phyloP scores from a whole-genome alignment of 2,113 vertebrate species.

The Erpornis zantholeuca region DNA sequence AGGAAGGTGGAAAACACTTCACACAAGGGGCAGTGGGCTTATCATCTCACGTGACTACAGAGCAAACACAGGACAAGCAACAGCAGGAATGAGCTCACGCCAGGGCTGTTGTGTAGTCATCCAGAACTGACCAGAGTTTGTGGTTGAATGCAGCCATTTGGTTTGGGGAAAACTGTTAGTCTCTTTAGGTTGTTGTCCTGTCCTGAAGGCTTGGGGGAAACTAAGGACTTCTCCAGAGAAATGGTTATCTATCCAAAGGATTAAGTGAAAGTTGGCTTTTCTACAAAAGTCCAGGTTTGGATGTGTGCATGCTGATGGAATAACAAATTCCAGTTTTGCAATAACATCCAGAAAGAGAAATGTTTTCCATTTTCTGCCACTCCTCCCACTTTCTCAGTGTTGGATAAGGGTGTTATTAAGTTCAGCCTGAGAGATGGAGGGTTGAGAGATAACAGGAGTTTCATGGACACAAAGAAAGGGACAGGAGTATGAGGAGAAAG shows the following conservation, averaged over 20 bases:
- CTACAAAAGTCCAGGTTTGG: background rate
- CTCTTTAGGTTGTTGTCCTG: background rate
- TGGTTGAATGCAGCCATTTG: background rate
- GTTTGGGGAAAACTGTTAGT: background rate
- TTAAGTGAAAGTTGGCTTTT: background rate
- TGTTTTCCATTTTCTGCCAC: conserved; percentile 7
- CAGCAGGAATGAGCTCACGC: background rate
- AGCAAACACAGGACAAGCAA: background rate
- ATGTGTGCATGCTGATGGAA: background rate
- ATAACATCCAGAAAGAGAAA: conserved; percentile 16
- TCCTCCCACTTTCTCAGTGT: background rate
- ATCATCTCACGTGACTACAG: fast-evolving
- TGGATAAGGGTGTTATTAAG: conserved; percentile 5
- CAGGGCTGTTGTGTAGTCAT: background rate
- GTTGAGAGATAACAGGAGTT: background rate
- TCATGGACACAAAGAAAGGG: background rate
- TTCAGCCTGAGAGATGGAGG: background rate
- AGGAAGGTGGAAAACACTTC: background rate
- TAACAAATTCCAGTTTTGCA: conserved; percentile 3
- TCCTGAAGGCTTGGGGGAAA: background rate
- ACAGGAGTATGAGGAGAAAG: background rate
- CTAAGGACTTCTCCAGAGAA: background rate
- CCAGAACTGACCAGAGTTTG: background rate
- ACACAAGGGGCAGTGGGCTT: background rate
- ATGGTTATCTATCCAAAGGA: background rate